Conservation (phyloP, 2,797 vertebrate species). For the Myotis findleyi region DNA sequence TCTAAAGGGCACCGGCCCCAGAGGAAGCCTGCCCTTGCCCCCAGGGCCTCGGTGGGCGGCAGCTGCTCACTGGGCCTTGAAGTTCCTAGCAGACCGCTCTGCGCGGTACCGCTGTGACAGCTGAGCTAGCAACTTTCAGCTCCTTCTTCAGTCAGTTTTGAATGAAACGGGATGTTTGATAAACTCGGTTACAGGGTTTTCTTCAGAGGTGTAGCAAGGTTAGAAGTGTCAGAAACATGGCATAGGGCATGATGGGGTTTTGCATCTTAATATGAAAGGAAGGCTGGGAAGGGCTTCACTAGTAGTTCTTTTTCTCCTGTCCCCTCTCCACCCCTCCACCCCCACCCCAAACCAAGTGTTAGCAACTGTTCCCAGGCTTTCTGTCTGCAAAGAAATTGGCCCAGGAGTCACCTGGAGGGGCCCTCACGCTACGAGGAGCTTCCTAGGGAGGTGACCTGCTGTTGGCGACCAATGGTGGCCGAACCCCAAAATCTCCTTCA, state of each 20-base stretch:
- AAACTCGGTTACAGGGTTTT: neutral
- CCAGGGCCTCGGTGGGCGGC: neutral
- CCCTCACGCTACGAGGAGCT: neutral
- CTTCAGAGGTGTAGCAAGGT: neutral
- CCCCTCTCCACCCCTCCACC: fast-evolving
- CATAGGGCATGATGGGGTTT: neutral
- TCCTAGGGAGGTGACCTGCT: neutral
- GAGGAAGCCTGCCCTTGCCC: neutral
- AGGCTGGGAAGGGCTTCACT: neutral
- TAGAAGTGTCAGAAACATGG: neutral
- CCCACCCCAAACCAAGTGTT: neutral
- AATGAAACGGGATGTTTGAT: neutral
- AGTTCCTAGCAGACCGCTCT: neutral
- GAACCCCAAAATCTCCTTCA: neutral
- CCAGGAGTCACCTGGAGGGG: neutral
- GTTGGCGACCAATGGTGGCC: neutral
- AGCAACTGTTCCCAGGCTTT: neutral
- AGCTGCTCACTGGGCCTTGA: neutral
- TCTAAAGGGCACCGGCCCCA: neutral
- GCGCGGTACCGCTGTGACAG: fast-evolving
- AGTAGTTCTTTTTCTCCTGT: neutral
- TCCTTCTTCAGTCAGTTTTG: neutral
- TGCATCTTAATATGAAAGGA: neutral
- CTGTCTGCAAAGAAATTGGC: neutral
- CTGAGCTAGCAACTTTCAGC: neutral